Base-by-base conservation (phyloP, 2,113 vertebrate genomes). In the Eudyptes chrysolophus region DNA sequence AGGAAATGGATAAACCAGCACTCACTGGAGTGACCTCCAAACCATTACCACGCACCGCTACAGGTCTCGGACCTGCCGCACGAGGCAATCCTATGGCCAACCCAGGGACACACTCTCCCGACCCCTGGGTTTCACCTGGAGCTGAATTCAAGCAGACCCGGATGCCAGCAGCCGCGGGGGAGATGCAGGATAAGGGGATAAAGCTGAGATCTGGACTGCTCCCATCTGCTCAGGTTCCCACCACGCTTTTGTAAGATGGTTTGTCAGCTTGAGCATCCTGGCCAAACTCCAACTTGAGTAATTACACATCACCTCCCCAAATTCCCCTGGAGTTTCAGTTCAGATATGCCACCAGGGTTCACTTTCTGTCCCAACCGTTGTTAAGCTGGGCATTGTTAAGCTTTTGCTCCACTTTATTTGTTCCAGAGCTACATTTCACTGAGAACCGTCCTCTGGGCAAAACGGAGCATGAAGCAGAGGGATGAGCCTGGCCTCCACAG, bases 321-420 rank as follows among this genome's bases (percentile, higher is more conserved):
- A 89, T 57, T 93, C 93, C 91, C 87, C 78, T 13, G 42, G 36
- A 70, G 81, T 85, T 95, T 89, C 93, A 62, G 19, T 58, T 93
- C 80, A 62, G 46, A 54, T 10, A 32, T 13, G 40, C 24, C 70
- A 92, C 38, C 5, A 1, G n/a, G 51, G 48, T 66, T 92, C 52
- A 20, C 44, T 89, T 93, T 89, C 86, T 76, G 89, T 61, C 74
- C 87, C 84, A 94, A 38, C 58, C 61, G 65, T 3, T 86, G 80
- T 64, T 60, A 68, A 79, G 81, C 62, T 11, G 32, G 44, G 65
- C 40, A 25, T 52, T 16, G 16, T 36, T 42, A 46, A 51, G 52
- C 68, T 92, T 94, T 72, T 74, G 54, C 75, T 92, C 68, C 82
- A 49, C 54, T 77, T 49, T 76, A 48, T 87, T 64, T 89, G 84